These are phyloP conservation scores for Exocentrus adspersus DNA, from an alignment of 2,888 invertebrate species.

Conservation along the genomic window DNA sequence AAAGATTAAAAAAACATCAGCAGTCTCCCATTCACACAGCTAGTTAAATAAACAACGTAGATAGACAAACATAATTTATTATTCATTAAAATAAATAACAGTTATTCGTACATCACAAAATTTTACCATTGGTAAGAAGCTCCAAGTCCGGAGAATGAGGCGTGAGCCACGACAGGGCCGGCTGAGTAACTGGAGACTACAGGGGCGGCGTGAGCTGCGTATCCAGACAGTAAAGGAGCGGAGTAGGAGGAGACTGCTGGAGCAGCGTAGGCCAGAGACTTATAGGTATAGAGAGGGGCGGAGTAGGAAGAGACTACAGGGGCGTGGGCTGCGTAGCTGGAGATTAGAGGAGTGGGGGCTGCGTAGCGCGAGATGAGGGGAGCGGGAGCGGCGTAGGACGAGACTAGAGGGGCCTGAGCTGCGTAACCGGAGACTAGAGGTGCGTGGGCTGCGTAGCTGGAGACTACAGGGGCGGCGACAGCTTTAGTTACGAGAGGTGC, in stretches of 20 bases:
- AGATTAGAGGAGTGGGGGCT: constrained; percentile 12
- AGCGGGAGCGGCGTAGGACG: constrained; percentile 58
- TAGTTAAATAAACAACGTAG: too few relatives aligned
- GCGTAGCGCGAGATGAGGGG: constrained; percentile 9
- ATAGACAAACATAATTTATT: neutral
- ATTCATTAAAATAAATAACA: constrained; percentile 14
- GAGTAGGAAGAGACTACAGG: constrained; percentile 41
- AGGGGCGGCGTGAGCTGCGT: constrained; percentile 25
- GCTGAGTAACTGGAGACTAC: constrained; percentile 16
- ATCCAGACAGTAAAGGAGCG: constrained; percentile 35
- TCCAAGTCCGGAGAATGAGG: constrained; percentile 71
- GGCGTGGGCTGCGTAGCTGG: constrained; percentile 44
- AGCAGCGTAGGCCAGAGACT: too few relatives aligned
- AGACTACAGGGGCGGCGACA: constrained; percentile 41
- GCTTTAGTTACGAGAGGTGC: constrained; percentile 16
- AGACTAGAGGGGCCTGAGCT: constrained; percentile 66
- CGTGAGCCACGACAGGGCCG: constrained; percentile 58
- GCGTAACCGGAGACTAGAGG: constrained; percentile 41
- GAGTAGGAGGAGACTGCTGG: constrained; percentile 45
- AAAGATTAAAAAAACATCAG: too few relatives aligned
- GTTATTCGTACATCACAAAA: neutral
- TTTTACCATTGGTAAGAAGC: constrained; percentile 72
- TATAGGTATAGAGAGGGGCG: too few relatives aligned
- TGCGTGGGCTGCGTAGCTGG: constrained; percentile 38
- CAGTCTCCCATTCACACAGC: too few relatives aligned